Conservation (phyloP, 2,113 vertebrate species). For the Spea multiplicata region DNA sequence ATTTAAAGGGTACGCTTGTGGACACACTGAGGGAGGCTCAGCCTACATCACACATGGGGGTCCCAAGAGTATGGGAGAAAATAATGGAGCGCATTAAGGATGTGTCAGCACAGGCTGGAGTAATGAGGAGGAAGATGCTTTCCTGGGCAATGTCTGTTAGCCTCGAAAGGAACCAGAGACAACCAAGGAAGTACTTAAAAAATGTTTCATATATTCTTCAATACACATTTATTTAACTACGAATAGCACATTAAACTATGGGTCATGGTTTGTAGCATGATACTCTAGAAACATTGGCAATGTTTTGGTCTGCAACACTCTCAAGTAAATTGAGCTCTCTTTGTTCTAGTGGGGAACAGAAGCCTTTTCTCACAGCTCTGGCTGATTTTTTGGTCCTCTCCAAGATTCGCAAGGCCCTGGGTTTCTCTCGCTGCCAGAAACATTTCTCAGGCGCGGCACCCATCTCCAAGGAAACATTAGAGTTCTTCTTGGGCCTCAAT, state of each 20-base stretch:
- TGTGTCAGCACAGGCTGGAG: conserved; percentile 69
- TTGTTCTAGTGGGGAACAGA: conserved; percentile 67
- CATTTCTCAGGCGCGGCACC: conserved; percentile 82
- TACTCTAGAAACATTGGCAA: too few relatives aligned
- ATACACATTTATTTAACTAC: too few relatives aligned
- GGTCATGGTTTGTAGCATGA: too few relatives aligned
- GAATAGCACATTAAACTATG: too few relatives aligned
- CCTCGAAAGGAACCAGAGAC: conserved; percentile 71
- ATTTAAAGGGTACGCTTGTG: conserved; percentile 73
- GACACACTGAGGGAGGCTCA: conserved; percentile 73
- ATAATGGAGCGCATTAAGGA: conserved; percentile 87
- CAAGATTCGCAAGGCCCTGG: conserved; percentile 73
- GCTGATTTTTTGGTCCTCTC: conserved; percentile 77
- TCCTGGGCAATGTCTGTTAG: conserved; percentile 83
- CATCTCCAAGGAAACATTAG: conserved; percentile 69
- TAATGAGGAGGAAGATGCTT: conserved; percentile 77
- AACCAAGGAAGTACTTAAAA: conserved; percentile 62
- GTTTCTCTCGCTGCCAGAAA: conserved; percentile 78
- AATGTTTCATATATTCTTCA: not conserved
- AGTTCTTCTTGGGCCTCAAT: conserved; percentile 82
- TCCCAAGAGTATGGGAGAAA: conserved; percentile 89
- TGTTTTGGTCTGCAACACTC: too few relatives aligned
- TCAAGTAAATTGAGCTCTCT: not conserved
- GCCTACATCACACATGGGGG: conserved; percentile 83
- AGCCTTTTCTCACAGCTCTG: conserved; percentile 69